Evolutionary conservation across 92 coral and sea anemone genomes (phyloP), one percentile per base, ranked within the genome.

Genomic region (Actinernus sp.): DNA sequence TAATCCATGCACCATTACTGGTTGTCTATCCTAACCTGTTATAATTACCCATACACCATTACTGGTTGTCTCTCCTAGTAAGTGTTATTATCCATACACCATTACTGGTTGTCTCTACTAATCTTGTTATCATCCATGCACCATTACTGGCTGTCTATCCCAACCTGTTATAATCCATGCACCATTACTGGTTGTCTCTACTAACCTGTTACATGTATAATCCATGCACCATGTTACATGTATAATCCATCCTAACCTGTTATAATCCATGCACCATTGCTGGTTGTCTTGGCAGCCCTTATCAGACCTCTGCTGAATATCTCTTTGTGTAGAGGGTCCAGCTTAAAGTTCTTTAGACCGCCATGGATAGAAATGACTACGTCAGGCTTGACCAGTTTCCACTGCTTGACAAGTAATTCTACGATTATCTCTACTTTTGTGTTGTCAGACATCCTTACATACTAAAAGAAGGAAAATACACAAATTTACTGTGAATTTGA

Each of bases 131-230:
- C n/a, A 38, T 11, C 13, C 11, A 10, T 37, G n/a, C n/a, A n/a
- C n/a, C n/a, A n/a, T n/a, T n/a, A n/a, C n/a, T n/a, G n/a, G n/a
- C n/a, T n/a, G n/a, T n/a, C n/a, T n/a, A n/a, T n/a, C n/a, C n/a
- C n/a, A 46, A 78, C 84, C 84, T 31, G 84, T 78, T 37, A 78
- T 40, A 8, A 78, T 70, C 84, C 84, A 78, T 4, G 84, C 84
- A 25, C 84, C 84, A 58, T 70, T 47, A 39, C 52, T 60, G 32
- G 84, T 78, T 50, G 84, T 78, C 62, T 78, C 68, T 2, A 77
- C 84, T 23, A 70, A 76, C 28, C 68, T 78, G n/a, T n/a, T n/a
- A n/a, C n/a, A n/a, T n/a, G n/a, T n/a, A n/a, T 37, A 10, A 22
- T 3, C 21, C 21, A 11, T 11, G 22, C 7, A 11, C 18, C 22